These are phyloP conservation scores for Menidia menidia DNA, from an alignment of 2,797 vertebrate species.

Conservation along the genomic window DNA sequence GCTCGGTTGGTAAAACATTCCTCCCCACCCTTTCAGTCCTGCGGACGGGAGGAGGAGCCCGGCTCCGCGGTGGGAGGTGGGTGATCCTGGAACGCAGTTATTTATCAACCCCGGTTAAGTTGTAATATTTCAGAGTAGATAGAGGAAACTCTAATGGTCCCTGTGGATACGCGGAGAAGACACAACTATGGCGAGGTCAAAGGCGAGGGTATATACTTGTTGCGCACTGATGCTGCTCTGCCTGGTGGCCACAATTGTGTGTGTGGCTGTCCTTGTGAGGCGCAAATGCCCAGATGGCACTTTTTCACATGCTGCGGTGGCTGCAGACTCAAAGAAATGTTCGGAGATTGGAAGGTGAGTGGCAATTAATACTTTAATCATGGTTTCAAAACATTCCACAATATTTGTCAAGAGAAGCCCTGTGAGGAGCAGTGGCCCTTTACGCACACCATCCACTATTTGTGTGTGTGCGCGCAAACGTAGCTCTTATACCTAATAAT, in stretches of 20 bases:
- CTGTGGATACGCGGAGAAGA: neutral
- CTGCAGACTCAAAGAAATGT: slow-evolving; percentile 78
- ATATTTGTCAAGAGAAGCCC: too few relatives aligned
- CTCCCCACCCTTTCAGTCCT: neutral
- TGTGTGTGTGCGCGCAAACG: too few relatives aligned
- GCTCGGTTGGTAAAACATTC: neutral
- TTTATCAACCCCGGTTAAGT: slow-evolving; percentile 1
- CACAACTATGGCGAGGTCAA: slow-evolving; percentile 62
- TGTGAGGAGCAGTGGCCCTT: neutral
- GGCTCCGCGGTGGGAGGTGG: too few relatives aligned
- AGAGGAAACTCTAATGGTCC: neutral
- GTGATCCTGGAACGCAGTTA: too few relatives aligned
- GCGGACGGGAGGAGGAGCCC: slow-evolving; percentile 46
- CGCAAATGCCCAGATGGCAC: slow-evolving; percentile 44
- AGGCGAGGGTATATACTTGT: slow-evolving; percentile 49
- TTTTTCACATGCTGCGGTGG: slow-evolving; percentile 74
- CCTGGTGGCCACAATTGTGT: slow-evolving; percentile 38
- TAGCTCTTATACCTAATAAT: too few relatives aligned
- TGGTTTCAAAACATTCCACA: neutral
- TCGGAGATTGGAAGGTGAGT: slow-evolving; percentile 81
- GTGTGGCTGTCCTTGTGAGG: slow-evolving; percentile 20
- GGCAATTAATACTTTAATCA: neutral
- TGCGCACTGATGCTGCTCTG: slow-evolving; percentile 50
- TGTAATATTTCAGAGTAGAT: neutral
- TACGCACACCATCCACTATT: neutral